Conservation (phyloP, 53 echinoderm and acorn worm species). For the Henricia sp. region DNA sequence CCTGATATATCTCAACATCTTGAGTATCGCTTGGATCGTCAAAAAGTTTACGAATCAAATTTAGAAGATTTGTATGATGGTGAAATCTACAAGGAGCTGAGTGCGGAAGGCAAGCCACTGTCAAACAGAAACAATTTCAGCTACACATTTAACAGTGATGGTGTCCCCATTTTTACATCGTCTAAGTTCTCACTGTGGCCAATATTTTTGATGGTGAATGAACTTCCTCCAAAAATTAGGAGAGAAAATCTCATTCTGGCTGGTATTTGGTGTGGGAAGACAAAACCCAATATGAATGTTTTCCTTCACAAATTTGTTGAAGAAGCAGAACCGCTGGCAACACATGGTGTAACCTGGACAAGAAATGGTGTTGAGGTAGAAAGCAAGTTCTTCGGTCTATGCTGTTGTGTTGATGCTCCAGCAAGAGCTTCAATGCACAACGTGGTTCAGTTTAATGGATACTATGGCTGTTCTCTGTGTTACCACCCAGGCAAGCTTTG, state of each 20-base stretch:
- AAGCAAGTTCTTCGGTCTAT: constrained; percentile 57
- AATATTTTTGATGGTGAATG: constrained; percentile 59
- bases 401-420: constrained; percentile 66
- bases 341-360: constrained; percentile 56
- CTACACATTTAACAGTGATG: constrained; percentile 55
- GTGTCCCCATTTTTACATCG: constrained; percentile 38
- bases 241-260: constrained; percentile 47
- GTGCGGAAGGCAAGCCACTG: constrained; percentile 49
- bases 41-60: constrained; percentile 31
- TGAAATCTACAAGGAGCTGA: constrained; percentile 24
- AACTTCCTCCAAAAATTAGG: constrained; percentile 53
- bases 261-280: constrained; percentile 64
- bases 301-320: constrained; percentile 60
- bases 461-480: constrained; percentile 51
- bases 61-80: constrained; percentile 68
- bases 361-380: constrained; percentile 17
- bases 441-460: constrained; percentile 61
- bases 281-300: constrained; percentile 49
- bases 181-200: constrained; percentile 65
- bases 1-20: constrained; percentile 40
- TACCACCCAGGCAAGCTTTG: constrained; percentile 63
- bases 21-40: not conserved
- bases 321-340: constrained; percentile 55
- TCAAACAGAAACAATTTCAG: constrained; percentile 50
- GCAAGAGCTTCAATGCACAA: constrained; percentile 64